Evolutionary conservation across 2,797 vertebrate species (phyloP), one percentile per base, ranked within the genome.

Genomic region (Novumbra hubbsi): DNA sequence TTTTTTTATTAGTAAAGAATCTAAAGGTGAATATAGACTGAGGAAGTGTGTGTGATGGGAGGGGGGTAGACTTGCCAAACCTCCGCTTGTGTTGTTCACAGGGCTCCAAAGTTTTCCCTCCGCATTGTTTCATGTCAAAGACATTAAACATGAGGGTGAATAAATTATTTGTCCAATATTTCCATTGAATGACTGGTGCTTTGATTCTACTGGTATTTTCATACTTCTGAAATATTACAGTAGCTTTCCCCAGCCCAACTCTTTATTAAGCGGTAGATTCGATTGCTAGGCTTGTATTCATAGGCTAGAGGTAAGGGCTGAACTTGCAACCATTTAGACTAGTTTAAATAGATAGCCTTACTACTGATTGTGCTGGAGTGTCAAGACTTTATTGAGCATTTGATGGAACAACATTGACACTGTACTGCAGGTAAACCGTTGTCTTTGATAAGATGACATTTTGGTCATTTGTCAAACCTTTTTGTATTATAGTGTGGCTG

Each of bases 141-240:
- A 83, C 76, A 79, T 79, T 76, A 79, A 78, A 83, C 71, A 70
- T 71, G 60, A 69, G 68, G 70, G 68, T 72, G 81, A 92, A 93
- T 93, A 92, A 92, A 93, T 92, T 85, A 92, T 93, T 92, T 92
- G 88, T 90, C 84, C 72, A 73, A 77, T 65, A 65, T 48, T 73
- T 73, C 11, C 21, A 24, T 57, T 21, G 28, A 45, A 72, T 49
- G 66, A 17, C 3, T 62, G 74, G 52, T 55, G 28, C 38, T 49
- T n/a, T 34, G 45, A 4, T 1, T 41, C 60, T 52, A 38, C 41
- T 7, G 41, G 41, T 12, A 45, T 45, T 12, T 45, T 45, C 41
- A 3, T 45, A 11, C 11, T 45, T 45, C 41, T 45, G 9, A 45
- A 11, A 24, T 1, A 1, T n/a, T 21, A 60, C n/a, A 24, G n/a